Evolutionary conservation across 2,113 vertebrate species (phyloP), one percentile per base, ranked within the genome.

Genomic region (Notarius lentiginosus): DNA sequence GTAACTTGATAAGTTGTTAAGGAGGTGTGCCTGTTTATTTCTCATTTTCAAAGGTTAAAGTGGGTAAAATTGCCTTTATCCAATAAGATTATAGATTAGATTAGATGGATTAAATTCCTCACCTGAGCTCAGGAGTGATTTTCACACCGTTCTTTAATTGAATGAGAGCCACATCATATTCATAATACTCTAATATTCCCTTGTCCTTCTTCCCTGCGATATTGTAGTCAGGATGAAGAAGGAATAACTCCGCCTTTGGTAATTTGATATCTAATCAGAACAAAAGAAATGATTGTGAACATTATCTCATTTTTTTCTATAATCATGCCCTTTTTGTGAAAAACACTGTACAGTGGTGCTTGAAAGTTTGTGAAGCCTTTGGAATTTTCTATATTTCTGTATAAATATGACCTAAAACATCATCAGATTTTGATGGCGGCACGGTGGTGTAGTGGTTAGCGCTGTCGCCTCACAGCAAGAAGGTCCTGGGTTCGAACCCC

Each of bases 161-260:
- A 61, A 96, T 87, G 7, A 96, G 93, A 87, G 95, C 95, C 15
- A 95, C 89, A 30, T 95, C 95, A n/a, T 91, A 95, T 88, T 95
- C 94, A 82, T 94, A 96, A 85, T 93, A 95, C 89, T 95, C 94
- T 0, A 4, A 0, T 51, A 96, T 92, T 0, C 86, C 91, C 0
- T 83, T 0, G 0, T 84, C 0, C 5, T 0, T 0, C 89, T 91
- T 93, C 0, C 51, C 61, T 0, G 0, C 41, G n/a, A 90, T 0
- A 27, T 95, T 86, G 51, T 90, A 96, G 0, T 84, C 0, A 24
- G 89, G 85, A 66, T 96, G 95, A 86, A 81, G 0, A 0, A 0
- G 65, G 22, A 91, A 80, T 0, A 0, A 17, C 76, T 92, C 68
- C 4, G 88, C 91, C 4, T 0, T 70, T 85, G 14, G 34, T n/a